A percentile compares a stretch with the other conserved stretches of the same genome.
Conservation (phyloP, 2,797 vertebrate genomes). For the Benthosema pterotum region DNA sequence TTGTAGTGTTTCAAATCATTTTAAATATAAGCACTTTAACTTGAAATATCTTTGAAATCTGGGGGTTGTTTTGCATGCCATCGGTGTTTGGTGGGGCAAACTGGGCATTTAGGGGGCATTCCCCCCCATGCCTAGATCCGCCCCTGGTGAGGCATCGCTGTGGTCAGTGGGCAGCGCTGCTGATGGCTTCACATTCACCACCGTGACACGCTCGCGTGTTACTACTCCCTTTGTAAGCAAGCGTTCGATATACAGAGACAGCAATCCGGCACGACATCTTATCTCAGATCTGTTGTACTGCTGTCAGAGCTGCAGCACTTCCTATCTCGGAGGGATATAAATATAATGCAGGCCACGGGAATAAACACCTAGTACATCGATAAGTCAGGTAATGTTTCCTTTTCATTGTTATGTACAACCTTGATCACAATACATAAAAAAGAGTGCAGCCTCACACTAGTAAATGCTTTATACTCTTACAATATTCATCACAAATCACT, state of each 20-base stretch:
- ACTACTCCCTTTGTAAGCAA: constrained; percentile 34
- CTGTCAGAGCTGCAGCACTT: constrained; percentile 19
- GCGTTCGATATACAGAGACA: constrained; percentile 34
- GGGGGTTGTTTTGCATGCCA: too few relatives aligned
- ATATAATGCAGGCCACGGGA: constrained; percentile 21
- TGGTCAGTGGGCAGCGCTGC: constrained; percentile 40
- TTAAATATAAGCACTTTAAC: too few relatives aligned
- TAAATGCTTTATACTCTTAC: too few relatives aligned
- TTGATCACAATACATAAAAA: background rate
- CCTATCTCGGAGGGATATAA: constrained; percentile 32
- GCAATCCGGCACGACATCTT: constrained; percentile 44
- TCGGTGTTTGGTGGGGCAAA: too few relatives aligned
- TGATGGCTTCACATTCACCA: constrained; percentile 45
- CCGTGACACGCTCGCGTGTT: background rate
- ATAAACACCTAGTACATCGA: constrained; percentile 28
- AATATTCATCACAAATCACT: too few relatives aligned
- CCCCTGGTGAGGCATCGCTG: constrained; percentile 31
- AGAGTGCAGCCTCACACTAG: too few relatives aligned
- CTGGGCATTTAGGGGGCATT: too few relatives aligned
- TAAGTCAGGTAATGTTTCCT: constrained; percentile 18
- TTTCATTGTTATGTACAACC: background rate
- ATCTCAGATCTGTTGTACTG: constrained; percentile 32
- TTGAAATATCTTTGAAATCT: too few relatives aligned
- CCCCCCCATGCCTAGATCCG: too few relatives aligned
- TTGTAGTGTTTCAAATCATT: too few relatives aligned